These are phyloP conservation scores for Clarias gariepinus DNA, from an alignment of 2,113 vertebrate species.

Conservation along the genomic window DNA sequence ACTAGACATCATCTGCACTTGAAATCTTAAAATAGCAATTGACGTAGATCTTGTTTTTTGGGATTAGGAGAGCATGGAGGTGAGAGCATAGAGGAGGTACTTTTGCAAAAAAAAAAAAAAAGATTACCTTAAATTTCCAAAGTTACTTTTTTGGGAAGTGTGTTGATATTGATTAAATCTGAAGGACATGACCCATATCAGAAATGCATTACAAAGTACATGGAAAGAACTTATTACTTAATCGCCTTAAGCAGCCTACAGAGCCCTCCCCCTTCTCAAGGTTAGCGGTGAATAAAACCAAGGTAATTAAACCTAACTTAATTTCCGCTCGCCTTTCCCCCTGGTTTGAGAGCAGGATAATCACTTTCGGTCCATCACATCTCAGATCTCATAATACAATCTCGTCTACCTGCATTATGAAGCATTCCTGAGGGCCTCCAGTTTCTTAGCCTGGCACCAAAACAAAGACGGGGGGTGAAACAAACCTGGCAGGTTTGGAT, in stretches of 20 bases:
- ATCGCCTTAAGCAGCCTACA: conserved; percentile 50
- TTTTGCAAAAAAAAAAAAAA: background rate
- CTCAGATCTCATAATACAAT: conserved; percentile 57
- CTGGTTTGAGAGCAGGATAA: conserved; percentile 55
- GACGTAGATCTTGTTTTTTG: background rate
- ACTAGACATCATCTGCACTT: background rate
- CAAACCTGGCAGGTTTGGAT: background rate
- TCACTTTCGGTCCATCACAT: conserved; percentile 54
- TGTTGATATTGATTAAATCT: conserved; percentile 43
- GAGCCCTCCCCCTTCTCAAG: conserved; percentile 53
- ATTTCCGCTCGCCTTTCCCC: conserved; percentile 48
- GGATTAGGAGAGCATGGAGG: no score
- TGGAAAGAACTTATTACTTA: conserved; percentile 55
- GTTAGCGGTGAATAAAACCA: conserved; percentile 58
- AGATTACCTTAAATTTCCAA: conserved; percentile 5
- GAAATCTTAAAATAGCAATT: background rate
- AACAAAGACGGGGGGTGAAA: background rate
- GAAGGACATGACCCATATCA: conserved; percentile 43
- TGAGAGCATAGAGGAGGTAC: background rate
- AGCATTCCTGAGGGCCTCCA: conserved; percentile 49
- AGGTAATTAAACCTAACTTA: conserved; percentile 60
- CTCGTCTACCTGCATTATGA: conserved; percentile 53
- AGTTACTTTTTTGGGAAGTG: conserved; percentile 15
- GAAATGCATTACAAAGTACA: conserved; percentile 49
- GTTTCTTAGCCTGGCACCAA: conserved; percentile 23